phyloP scores from a whole-genome alignment of 1,140 invertebrate species.

The Lepidotrigona ventralis region DNA sequence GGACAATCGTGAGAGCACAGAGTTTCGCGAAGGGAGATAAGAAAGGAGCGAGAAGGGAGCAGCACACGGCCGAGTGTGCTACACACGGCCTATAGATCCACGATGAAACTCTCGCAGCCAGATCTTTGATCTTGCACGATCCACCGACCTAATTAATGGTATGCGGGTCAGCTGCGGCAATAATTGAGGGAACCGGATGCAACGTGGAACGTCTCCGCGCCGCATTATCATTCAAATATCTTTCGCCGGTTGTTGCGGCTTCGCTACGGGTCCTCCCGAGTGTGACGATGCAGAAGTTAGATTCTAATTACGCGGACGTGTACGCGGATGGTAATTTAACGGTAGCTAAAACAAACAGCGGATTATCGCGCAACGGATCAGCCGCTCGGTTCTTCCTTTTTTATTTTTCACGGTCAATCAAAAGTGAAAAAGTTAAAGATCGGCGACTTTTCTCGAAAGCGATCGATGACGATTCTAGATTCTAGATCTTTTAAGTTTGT shows the following conservation, averaged over 20 bases:
- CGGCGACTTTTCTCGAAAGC: not conserved
- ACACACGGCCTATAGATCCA: slow-evolving; percentile 4
- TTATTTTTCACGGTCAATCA: not conserved
- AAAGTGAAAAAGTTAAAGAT: not conserved
- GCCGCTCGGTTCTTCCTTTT: not conserved
- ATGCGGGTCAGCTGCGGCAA: slow-evolving; percentile 46
- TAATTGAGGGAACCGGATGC: slow-evolving; percentile 50
- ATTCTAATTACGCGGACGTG: not conserved
- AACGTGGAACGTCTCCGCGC: slow-evolving; percentile 7
- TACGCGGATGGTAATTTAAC: slow-evolving; percentile 3
- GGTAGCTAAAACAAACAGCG: not conserved
- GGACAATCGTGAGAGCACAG: slow-evolving; percentile 48
- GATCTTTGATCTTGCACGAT: slow-evolving; percentile 54
- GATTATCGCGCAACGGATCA: not conserved
- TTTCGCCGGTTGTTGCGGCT: not conserved
- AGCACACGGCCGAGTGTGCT: not conserved
- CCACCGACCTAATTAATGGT: slow-evolving; percentile 60
- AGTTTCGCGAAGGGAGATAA: slow-evolving; percentile 42
- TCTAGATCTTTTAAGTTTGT: too few relatives aligned
- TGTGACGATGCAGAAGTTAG: not conserved
- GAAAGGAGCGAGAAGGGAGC: slow-evolving; percentile 28
- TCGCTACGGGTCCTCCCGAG: not conserved
- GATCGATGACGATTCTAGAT: not conserved
- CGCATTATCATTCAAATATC: slow-evolving; percentile 42
- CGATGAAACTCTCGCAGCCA: slow-evolving; percentile 39